These are phyloP conservation scores for Adrianichthys oophorus DNA, from an alignment of 2,797 vertebrate genomes.

Conservation along the genomic window DNA sequence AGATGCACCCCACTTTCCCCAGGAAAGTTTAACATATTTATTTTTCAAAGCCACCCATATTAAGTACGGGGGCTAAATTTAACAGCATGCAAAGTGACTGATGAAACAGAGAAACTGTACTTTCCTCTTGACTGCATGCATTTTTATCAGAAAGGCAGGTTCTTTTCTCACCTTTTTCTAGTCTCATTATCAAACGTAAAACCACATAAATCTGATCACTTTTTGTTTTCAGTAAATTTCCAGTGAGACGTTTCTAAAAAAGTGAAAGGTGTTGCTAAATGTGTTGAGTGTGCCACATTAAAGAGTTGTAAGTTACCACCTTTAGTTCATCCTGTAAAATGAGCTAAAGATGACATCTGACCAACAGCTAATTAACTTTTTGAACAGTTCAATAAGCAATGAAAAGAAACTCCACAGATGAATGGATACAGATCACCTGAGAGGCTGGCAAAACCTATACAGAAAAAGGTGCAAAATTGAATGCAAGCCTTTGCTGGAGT, in stretches of 20 bases:
- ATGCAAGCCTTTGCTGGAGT: not conserved
- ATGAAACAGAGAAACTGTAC: not conserved
- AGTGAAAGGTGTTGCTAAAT: not conserved
- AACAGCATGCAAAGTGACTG: not conserved
- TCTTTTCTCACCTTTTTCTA: not conserved
- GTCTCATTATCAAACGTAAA: not conserved
- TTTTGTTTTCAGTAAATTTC: not conserved
- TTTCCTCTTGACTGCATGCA: not conserved
- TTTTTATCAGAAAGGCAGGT: not conserved
- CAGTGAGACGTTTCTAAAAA: not conserved
- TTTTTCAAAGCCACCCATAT: conserved; percentile 10
- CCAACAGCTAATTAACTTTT: too few relatives aligned
- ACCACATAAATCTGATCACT: not conserved
- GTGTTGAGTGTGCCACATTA: not conserved
- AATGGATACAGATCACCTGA: not conserved
- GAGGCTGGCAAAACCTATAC: not conserved
- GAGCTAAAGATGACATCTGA: not conserved
- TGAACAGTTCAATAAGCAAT: not conserved
- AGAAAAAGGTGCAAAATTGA: not conserved
- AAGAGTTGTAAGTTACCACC: not conserved
- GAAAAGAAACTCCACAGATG: not conserved
- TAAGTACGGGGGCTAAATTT: not conserved
- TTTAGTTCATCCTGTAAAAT: not conserved
- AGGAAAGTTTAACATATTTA: conserved; percentile 8
- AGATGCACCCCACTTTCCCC: not conserved